Conservation (phyloP, 1,140 invertebrate genomes). For the Pomacea maculata region DNA sequence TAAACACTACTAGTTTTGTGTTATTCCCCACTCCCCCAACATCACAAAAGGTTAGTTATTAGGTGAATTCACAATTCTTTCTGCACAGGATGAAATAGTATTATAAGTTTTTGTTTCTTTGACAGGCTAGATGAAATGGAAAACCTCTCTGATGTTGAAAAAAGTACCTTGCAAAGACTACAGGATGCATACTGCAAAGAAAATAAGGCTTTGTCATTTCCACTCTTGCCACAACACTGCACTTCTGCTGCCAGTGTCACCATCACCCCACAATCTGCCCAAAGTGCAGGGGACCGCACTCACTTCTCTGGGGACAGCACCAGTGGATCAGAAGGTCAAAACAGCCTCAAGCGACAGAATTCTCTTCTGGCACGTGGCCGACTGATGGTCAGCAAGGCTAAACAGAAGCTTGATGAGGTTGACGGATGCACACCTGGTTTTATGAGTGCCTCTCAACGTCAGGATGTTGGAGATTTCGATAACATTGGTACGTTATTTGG, state of each 20-base stretch:
- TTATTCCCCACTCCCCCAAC: not conserved
- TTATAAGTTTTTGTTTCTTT: not conserved
- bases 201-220: constrained; percentile 30
- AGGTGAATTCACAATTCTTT: not conserved
- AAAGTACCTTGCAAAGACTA: constrained; percentile 28
- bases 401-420: not conserved
- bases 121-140: constrained; percentile 34
- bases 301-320: not conserved
- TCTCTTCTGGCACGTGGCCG: constrained; percentile 31
- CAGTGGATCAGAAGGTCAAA: not conserved
- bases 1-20: not conserved
- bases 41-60: not conserved
- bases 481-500: no score
- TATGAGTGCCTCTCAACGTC: no score
- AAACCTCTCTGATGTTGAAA: constrained; percentile 32
- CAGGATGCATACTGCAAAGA: constrained; percentile 36
- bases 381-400: constrained; percentile 34
- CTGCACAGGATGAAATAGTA: not conserved
- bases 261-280: not conserved
- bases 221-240: not conserved
- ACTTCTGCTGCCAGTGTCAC: not conserved
- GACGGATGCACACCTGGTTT: not conserved
- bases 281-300: not conserved
- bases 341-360: not conserved
- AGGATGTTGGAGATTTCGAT: no score